These are phyloP conservation scores for Tortricodes alternella DNA, from an alignment of 2,888 invertebrate species.

Conservation along the genomic window DNA sequence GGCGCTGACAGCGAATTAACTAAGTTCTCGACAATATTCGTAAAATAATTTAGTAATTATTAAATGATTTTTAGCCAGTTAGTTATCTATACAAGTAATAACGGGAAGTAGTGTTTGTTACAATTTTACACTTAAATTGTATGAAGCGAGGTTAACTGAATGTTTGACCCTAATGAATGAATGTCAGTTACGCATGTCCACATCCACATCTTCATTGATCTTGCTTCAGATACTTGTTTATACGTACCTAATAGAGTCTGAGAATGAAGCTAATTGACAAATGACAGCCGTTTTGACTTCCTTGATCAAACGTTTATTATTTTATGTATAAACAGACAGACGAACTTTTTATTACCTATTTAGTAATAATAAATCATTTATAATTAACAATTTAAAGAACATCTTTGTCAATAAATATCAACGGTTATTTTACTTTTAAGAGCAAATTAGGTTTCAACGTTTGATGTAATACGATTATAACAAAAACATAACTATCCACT, in stretches of 20 bases:
- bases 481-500: conserved; percentile 5
- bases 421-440: neutral
- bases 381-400: conserved; percentile 1
- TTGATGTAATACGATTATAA: too few species aligned
- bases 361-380: neutral
- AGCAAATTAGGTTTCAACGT: too few species aligned
- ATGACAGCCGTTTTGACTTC: too few species aligned
- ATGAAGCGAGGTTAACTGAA: neutral
- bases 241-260: too few species aligned
- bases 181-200: neutral
- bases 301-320: too few species aligned
- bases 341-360: too few species aligned
- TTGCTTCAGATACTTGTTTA: neutral
- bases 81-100: neutral
- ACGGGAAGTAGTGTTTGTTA: neutral
- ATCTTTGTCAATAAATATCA: neutral
- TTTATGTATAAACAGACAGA: too few species aligned
- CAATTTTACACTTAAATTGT: neutral
- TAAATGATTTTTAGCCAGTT: neutral
- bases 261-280: too few species aligned
- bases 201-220: conserved; percentile 5
- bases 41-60: neutral
- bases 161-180: conserved; percentile 16
- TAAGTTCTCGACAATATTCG: neutral
- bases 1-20: neutral